Evolutionary conservation across 2,113 vertebrate genomes (phyloP).

Genomic region (Drymodes brunneopygia): DNA sequence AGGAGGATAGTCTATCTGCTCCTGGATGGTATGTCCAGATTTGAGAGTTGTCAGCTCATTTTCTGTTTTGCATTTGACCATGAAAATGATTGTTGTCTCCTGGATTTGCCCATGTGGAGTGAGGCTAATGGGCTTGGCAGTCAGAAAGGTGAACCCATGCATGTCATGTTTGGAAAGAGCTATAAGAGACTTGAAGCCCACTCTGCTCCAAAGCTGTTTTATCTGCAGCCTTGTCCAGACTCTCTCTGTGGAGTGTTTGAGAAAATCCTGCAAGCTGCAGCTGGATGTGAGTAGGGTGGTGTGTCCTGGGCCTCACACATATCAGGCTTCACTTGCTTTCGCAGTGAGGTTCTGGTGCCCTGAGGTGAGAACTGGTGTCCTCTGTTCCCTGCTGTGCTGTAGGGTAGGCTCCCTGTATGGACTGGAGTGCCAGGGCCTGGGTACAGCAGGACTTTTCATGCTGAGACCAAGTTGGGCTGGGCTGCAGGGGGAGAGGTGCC

Average conservation of each 20-base stretch:
- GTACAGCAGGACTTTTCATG: accelerated
- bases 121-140: background rate
- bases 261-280: background rate
- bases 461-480: background rate
- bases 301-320: background rate
- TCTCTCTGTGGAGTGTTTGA: background rate
- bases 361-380: background rate
- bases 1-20: background rate
- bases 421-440: background rate
- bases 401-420: background rate
- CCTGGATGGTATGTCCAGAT: accelerated
- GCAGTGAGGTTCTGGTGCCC: background rate
- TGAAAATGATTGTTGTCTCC: background rate
- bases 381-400: background rate
- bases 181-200: background rate
- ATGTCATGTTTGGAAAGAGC: background rate
- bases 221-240: background rate
- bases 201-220: background rate
- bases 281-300: background rate
- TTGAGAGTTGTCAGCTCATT: background rate
- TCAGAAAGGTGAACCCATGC: background rate
- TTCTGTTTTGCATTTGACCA: background rate
- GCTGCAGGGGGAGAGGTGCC: background rate
- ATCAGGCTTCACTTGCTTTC: background rate
- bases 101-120: background rate